Conservation (phyloP, 2,888 invertebrate genomes). For the Agrenia bidenticulata region DNA sequence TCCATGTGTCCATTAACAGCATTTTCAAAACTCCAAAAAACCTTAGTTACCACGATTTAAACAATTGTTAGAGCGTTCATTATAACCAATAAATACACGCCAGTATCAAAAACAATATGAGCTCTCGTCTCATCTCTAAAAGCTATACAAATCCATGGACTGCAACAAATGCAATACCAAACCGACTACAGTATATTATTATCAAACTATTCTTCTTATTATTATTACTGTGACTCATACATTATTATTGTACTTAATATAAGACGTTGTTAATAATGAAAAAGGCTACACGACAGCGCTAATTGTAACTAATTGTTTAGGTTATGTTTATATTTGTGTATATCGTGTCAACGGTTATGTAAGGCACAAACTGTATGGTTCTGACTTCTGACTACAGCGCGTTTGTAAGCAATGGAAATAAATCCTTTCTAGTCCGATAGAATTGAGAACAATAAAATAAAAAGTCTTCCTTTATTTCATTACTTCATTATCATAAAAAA, state of each 20-base stretch:
- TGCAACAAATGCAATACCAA: conserved; percentile 51
- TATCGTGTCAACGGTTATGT: conserved; percentile 34
- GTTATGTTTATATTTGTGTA: conserved; percentile 19
- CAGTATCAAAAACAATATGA: no score
- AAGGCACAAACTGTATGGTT: conserved; percentile 39
- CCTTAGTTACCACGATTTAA: no score
- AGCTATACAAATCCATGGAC: conserved; percentile 46
- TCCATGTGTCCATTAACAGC: not conserved
- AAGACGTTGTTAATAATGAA: conserved; percentile 3
- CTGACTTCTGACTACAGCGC: conserved; percentile 9
- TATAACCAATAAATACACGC: no score
- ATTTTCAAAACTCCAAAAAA: no score
- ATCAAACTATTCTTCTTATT: conserved; percentile 8
- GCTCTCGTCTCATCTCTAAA: not conserved
- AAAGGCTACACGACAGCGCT: conserved; percentile 6
- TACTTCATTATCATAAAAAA: not conserved
- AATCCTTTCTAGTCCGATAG: conserved; percentile 45
- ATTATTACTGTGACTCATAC: conserved; percentile 1
- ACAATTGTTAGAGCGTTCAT: no score
- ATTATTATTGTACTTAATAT: conserved; percentile 7
- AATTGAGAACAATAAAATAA: conserved; percentile 44
- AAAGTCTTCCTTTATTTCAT: not conserved
- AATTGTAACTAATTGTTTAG: conserved; percentile 9
- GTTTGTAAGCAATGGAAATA: conserved; percentile 43
- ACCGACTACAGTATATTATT: conserved; percentile 37